Evolutionary conservation across 2,888 invertebrate species (phyloP), one percentile per base, ranked within the genome.

Genomic region (Machimus atricapillus): DNA sequence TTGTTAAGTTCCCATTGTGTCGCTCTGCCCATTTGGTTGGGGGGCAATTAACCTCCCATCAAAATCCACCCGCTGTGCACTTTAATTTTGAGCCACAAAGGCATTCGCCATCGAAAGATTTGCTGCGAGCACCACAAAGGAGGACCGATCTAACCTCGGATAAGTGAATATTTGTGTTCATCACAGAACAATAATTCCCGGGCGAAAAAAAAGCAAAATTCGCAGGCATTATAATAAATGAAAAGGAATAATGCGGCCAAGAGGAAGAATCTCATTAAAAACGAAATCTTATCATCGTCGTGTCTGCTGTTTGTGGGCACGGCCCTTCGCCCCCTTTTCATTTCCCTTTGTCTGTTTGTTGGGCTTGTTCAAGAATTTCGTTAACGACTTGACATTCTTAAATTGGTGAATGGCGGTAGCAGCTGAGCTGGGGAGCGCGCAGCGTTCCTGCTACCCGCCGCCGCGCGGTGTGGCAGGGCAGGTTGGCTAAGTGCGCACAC

Each of bases 331-430:
- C 74, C n/a, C 34, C 81, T 73, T 83, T 73, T 19, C 46, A 46
- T 81, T 81, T 81, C 31, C 76, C 76, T 76, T 76, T 76, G 34
- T 76, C 37, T 37, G 34, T 76, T 34, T 34, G 76, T 43, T 79
- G 79, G 19, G 43, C n/a, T 82, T 52, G 56, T 56, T 46, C 43
- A 43, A 85, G 87, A 89, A 89, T 88, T 89, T 88, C 88, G 89
- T 89, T 88, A 88, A 89, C 89, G 88, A 89, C 91, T 90, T 91
- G 91, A 90, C 92, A 92, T 91, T 92, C 92, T 91, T 90, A 92
- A 92, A 92, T 91, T 92, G 91, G 92, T 92, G 92, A 91, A 91
- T 91, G 90, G 91, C 90, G 89, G 85, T 23, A 87, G 86, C 58
- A 43, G 66, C 27, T 19, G 43, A 19, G 19, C n/a, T 27, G 37